A percentile compares a stretch with the other conserved stretches of the same genome.
Conservation (phyloP, 2,113 vertebrate species). For the Talpa occidentalis region DNA sequence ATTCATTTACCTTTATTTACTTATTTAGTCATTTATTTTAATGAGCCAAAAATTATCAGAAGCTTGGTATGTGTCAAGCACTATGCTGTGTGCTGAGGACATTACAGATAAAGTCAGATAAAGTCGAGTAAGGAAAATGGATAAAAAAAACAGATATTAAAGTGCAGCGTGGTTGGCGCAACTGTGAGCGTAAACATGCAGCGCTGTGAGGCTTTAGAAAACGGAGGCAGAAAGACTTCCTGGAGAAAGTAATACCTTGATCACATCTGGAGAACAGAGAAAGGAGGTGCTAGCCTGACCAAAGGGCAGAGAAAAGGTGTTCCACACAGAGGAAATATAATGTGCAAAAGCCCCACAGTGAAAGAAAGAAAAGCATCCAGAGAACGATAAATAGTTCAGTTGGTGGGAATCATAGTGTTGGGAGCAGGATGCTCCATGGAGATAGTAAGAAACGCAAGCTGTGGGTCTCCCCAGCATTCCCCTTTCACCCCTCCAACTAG, state of each 20-base stretch:
- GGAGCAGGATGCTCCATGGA: not conserved
- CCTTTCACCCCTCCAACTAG: not conserved
- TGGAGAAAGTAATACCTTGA: not conserved
- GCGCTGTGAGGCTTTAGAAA: not conserved
- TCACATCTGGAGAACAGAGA: not conserved
- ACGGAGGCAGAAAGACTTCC: slow-evolving; percentile 10
- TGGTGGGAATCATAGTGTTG: not conserved
- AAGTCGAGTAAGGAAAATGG: slow-evolving; percentile 29
- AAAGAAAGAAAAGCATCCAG: not conserved
- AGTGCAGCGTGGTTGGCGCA: not conserved
- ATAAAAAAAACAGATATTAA: slow-evolving; percentile 34
- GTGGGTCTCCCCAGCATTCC: not conserved
- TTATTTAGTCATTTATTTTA: slow-evolving; percentile 43
- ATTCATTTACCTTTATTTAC: slow-evolving; percentile 45
- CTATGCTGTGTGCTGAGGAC: not conserved
- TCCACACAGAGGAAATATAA: not conserved
- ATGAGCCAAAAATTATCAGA: slow-evolving; percentile 54
- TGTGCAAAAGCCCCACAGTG: slow-evolving; percentile 14
- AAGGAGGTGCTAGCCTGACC: not conserved
- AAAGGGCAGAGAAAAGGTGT: not conserved
- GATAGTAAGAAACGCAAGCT: not conserved
- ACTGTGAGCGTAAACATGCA: not conserved
- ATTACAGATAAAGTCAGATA: slow-evolving; percentile 26
- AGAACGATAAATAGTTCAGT: not conserved
- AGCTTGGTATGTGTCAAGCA: slow-evolving; percentile 6